Base-by-base conservation (phyloP, 2,888 invertebrate genomes). In the Villa cingulata region DNA sequence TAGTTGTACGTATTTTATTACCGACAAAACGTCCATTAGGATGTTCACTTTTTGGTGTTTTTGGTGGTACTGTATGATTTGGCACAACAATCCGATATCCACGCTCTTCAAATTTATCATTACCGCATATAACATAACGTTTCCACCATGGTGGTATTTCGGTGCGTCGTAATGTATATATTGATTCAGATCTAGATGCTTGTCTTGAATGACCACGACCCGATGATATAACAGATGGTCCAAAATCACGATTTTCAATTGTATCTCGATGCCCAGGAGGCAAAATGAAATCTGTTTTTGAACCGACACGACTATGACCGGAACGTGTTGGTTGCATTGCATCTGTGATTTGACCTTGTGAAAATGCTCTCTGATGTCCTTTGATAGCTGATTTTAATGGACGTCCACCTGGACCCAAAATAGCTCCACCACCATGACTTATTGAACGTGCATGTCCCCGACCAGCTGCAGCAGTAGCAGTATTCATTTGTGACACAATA, bases 1-100 rank as follows among this genome's bases (percentile, higher is more conserved):
- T 95, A 46, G 92, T 92, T 68, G 94, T 94, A 67, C 89, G 79
- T 63, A 94, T 84, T 71, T 84, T 79, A 68, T 94, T 94, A 63
- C 83, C 77, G 57, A 85, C 79, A 63, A 83, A 80, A 43, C 76
- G 73, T n/a, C 84, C 84, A 63, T 89, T 90, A 1, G 90, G 88
- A 64, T 89, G 88, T 55, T 83, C 82, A 58, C 81, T 81, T 41
- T 77, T 75, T 12, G 86, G 83, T 7, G 84, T 84, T 66, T 84
- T 83, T 20, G 83, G 81, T 45, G 87, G 84, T 63, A 89, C 82
- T 53, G 84, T 75, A 65, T 88, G 88, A 68, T 89, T 91, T 53
- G 91, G 88, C 60, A 87, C 81, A 50, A 91, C 83, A 50, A 77
- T 74, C 43, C 85, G 74, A 60, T 81, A 76, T 47, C 80, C 74